phyloP scores from a whole-genome alignment of 1,140 invertebrate species.

The Formica selysi region DNA sequence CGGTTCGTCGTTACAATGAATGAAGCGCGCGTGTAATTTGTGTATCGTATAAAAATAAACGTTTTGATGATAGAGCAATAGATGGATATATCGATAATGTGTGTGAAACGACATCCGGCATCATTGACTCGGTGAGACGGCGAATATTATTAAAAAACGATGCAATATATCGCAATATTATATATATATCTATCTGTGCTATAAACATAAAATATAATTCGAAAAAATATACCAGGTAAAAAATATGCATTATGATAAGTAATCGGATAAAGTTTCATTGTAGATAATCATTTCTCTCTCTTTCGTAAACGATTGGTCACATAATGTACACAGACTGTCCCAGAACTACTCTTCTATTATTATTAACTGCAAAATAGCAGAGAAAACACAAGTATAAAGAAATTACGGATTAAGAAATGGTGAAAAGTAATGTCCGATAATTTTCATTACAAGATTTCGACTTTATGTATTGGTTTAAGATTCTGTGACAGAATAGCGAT shows the following conservation, averaged over 20 bases:
- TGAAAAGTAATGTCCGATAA: neutral
- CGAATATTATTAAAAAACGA: conserved; percentile 61
- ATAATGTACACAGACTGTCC: conserved; percentile 31
- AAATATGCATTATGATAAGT: conserved; percentile 69
- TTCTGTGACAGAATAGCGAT: neutral
- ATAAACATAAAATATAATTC: conserved; percentile 78
- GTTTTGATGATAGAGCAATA: conserved; percentile 80
- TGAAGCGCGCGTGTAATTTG: conserved; percentile 68
- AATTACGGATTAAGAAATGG: neutral
- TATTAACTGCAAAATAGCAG: neutral
- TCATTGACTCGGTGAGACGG: conserved; percentile 45
- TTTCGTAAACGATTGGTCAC: conserved; percentile 64
- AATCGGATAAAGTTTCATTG: conserved; percentile 52
- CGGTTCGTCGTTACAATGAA: conserved; percentile 76
- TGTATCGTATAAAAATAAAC: conserved; percentile 84
- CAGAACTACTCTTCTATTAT: conserved; percentile 2
- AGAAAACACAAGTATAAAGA: neutral
- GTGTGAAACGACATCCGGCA: conserved; percentile 61
- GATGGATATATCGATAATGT: conserved; percentile 56
- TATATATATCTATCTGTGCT: conserved; percentile 58
- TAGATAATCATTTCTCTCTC: conserved; percentile 64
- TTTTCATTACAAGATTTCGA: neutral
- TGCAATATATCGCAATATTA: conserved; percentile 62
- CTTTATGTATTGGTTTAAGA: neutral
- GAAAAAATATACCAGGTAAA: conserved; percentile 74